A percentile compares a stretch with the other conserved stretches of the same genome.
These are phyloP conservation scores for Microctenopoma steveboyesi DNA, from an alignment of 2,797 vertebrate species.

Conservation along the genomic window DNA sequence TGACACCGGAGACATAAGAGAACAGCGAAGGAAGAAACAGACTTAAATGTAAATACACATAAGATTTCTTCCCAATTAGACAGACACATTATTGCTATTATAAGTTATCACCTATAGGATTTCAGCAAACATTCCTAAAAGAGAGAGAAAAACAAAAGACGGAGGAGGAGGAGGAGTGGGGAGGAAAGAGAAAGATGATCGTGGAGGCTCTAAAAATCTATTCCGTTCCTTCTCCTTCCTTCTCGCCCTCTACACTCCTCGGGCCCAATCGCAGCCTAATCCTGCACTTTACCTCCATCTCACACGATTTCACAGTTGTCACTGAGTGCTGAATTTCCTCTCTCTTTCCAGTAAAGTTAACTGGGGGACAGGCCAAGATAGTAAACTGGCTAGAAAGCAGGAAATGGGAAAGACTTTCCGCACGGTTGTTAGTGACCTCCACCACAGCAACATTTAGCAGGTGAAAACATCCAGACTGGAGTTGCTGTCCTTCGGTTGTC, in stretches of 20 bases:
- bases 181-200: slow-evolving; percentile 68
- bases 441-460: slow-evolving; percentile 41
- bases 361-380: slow-evolving; percentile 56
- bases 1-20: slow-evolving; percentile 18
- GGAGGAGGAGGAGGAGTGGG: slow-evolving; percentile 8
- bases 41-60: slow-evolving; percentile 15
- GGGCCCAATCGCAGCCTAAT: slow-evolving; percentile 64
- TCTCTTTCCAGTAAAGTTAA: slow-evolving; percentile 68
- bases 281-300: slow-evolving; percentile 74
- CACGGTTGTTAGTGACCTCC: slow-evolving; percentile 45
- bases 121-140: slow-evolving; percentile 26
- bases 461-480: slow-evolving; percentile 31
- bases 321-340: slow-evolving; percentile 66
- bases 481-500: slow-evolving; percentile 13
- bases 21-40: slow-evolving; percentile 7
- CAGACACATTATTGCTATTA: slow-evolving; percentile 8
- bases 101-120: slow-evolving; percentile 28
- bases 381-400: slow-evolving; percentile 19
- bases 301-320: slow-evolving; percentile 83
- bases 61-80: background rate
- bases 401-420: slow-evolving; percentile 36
- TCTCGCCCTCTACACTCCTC: slow-evolving; percentile 50
- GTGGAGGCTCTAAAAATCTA: slow-evolving; percentile 64
- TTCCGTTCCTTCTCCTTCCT: slow-evolving; percentile 47
- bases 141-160: slow-evolving; percentile 32